Conservation (phyloP, 1,140 invertebrate species). For the Ctenoplectra terminalis region DNA sequence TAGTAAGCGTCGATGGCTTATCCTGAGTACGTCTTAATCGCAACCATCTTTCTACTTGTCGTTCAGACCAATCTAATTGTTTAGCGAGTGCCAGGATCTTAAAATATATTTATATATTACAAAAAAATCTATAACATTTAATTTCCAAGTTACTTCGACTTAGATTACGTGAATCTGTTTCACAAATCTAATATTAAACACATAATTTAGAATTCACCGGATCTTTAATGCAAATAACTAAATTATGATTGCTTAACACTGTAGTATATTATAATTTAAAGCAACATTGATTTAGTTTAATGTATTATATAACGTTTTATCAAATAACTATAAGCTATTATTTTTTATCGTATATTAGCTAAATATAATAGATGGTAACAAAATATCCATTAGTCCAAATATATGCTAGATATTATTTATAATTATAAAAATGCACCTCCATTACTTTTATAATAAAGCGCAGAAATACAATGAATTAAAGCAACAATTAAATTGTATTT, state of each 20-base stretch:
- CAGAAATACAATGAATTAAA: background rate
- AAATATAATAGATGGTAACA: background rate
- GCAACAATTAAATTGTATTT: background rate
- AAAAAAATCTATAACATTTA: conserved; percentile 24
- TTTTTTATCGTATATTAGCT: background rate
- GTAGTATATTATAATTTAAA: background rate
- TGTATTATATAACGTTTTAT: background rate
- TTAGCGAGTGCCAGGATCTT: conserved; percentile 91
- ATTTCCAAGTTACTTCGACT: conserved; percentile 21
- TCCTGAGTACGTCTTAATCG: conserved; percentile 91
- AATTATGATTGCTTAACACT: background rate
- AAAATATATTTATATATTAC: conserved; percentile 65
- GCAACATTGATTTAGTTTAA: background rate
- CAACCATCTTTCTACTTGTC: conserved; percentile 96
- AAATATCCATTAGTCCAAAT: background rate
- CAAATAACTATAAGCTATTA: background rate
- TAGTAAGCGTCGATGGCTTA: conserved; percentile 93
- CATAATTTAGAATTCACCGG: background rate
- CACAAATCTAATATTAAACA: conserved; percentile 30
- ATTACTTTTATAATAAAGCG: background rate
- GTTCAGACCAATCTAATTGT: conserved; percentile 93
- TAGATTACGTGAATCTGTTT: conserved; percentile 36
- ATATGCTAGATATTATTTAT: too few relatives aligned
- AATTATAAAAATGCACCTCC: too few relatives aligned
- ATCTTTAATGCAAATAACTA: background rate